Evolutionary conservation across 37 sponge, comb jelly and placozoan genomes (phyloP), one percentile per base, ranked within the genome.

Genomic region (Bolinopsis microptera): DNA sequence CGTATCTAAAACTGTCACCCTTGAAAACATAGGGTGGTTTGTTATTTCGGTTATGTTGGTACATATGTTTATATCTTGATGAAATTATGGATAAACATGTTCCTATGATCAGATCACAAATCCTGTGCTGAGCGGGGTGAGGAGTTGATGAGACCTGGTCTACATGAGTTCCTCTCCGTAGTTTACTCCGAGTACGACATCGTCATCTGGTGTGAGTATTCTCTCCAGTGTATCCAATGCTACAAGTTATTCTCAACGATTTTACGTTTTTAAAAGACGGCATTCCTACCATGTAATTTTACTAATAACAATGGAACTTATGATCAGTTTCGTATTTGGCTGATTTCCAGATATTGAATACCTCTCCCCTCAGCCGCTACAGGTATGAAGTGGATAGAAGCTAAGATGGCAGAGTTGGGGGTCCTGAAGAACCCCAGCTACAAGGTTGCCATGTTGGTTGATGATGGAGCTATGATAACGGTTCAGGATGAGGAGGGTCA

Each of bases 291-390:
- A 23, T 68, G 69, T n/a, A 24, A 24, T 68, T 68, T n/a, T n/a
- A 68, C 24, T 68, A n/a, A 68, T 68, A 0, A n/a, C 23, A 68
- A n/a, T 68, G 69, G 69, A 68, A n/a, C n/a, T n/a, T 68, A 68
- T n/a, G 23, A 24, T 68, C 69, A 68, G 24, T 24, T 68, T 68
- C 24, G 23, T 68, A 68, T 68, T 68, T 68, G 69, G 24, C 23
- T 68, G 24, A 68, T n/a, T n/a, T n/a, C n/a, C n/a, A n/a, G n/a
- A n/a, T n/a, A n/a, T n/a, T n/a, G n/a, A n/a, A n/a, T n/a, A n/a
- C n/a, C n/a, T n/a, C n/a, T n/a, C n/a, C n/a, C n/a, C n/a, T n/a
- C 39, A 93, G 93, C 94, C 28, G 94, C 94, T 32, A 94, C 94
- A 22, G 48, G 75, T 36, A 94, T 94, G 94, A 94, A 94, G 90